Evolutionary conservation across 2,888 invertebrate species (phyloP).

Genomic region (Bombylius discolor): DNA sequence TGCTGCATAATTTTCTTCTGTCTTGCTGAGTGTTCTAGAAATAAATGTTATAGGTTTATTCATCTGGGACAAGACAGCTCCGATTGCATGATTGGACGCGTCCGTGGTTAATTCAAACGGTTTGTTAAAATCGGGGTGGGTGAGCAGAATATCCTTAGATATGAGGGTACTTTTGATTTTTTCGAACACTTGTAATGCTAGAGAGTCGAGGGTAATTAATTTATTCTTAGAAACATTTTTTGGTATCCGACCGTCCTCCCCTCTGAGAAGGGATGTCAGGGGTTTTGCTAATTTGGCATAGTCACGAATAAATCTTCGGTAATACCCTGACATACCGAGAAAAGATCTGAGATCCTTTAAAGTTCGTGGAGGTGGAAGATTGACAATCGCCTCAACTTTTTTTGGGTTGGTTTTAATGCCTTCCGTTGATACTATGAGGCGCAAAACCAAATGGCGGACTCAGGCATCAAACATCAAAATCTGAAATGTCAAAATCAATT

Average conservation of each 20-base stretch:
- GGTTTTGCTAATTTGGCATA: constrained; percentile 16
- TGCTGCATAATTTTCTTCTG: neutral
- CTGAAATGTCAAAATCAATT: too few relatives aligned
- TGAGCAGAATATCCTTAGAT: neutral
- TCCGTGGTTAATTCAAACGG: constrained; percentile 7
- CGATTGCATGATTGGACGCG: constrained; percentile 4
- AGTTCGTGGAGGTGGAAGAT: constrained; percentile 14
- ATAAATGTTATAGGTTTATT: neutral
- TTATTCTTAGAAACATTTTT: constrained; percentile 10
- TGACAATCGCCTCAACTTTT: constrained; percentile 16
- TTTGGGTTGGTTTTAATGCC: constrained; percentile 19
- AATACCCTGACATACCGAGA: constrained; percentile 15
- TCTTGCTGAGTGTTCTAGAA: neutral
- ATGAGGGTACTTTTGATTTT: neutral
- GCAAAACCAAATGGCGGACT: too few relatives aligned
- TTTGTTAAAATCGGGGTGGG: neutral
- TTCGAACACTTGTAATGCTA: neutral
- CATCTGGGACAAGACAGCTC: neutral
- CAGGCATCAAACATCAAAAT: too few relatives aligned
- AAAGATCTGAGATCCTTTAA: constrained; percentile 13
- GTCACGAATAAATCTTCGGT: constrained; percentile 14
- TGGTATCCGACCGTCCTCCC: constrained; percentile 8
- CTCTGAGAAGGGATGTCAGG: constrained; percentile 14
- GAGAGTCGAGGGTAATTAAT: neutral
- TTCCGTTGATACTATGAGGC: constrained; percentile 15